Conservation (phyloP, 2,888 invertebrate species). For the Nomada ruficornis region DNA sequence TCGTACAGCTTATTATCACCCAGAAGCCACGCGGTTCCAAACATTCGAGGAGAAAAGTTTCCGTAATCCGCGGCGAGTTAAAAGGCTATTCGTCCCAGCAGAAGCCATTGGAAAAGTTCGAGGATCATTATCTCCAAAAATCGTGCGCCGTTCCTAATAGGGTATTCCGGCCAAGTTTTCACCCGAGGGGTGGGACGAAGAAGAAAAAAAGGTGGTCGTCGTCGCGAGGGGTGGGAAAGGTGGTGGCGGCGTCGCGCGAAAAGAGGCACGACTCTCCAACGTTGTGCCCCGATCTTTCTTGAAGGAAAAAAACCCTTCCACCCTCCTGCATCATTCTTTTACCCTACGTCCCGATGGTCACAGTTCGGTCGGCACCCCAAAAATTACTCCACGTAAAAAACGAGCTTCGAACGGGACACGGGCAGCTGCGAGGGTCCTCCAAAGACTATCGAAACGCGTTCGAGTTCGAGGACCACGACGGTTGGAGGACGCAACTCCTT, state of each 20-base stretch:
- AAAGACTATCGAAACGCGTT: slow-evolving; percentile 32
- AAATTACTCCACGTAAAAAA: slow-evolving; percentile 71
- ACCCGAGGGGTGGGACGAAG: slow-evolving; percentile 28
- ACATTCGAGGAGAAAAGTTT: slow-evolving; percentile 32
- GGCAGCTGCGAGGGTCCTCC: slow-evolving; percentile 45
- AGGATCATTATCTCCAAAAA: slow-evolving; percentile 63
- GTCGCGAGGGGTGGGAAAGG: slow-evolving; percentile 12
- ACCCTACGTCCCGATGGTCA: slow-evolving; percentile 58
- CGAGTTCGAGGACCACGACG: slow-evolving; percentile 26
- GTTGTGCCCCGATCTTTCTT: slow-evolving; percentile 58
- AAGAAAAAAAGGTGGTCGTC: slow-evolving; percentile 25
- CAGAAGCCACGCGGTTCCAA: not conserved
- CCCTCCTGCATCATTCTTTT: slow-evolving; percentile 10
- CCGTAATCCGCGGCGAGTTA: slow-evolving; percentile 37
- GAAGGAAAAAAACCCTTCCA: slow-evolving; percentile 31
- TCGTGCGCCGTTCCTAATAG: slow-evolving; percentile 53
- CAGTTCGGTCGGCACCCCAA: slow-evolving; percentile 70
- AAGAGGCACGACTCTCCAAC: slow-evolving; percentile 34
- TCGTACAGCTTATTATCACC: slow-evolving; percentile 19
- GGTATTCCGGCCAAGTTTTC: slow-evolving; percentile 58
- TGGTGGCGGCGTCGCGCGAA: slow-evolving; percentile 43
- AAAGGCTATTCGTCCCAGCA: slow-evolving; percentile 44
- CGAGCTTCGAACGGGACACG: slow-evolving; percentile 59
- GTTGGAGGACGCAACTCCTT: slow-evolving; percentile 1
- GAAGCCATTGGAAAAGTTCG: slow-evolving; percentile 57